Base-by-base conservation (phyloP, 2,888 invertebrate genomes). In the Hymenopus coronatus region DNA sequence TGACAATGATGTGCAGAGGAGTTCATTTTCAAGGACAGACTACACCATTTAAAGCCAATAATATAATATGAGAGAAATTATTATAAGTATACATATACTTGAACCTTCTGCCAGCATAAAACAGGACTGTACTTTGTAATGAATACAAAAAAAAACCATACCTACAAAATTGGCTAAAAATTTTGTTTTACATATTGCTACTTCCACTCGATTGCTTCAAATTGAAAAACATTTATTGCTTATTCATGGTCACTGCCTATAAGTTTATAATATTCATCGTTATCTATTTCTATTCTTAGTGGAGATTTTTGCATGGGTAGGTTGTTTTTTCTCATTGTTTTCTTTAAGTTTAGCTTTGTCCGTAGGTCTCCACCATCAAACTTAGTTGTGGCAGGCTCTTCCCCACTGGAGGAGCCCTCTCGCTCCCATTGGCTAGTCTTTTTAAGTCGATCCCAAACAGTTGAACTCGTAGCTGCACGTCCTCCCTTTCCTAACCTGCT, bases 211-310 rank as follows among this genome's bases (percentile, higher is more conserved):
- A 70, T 70, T 20, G 54, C 25, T 70, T 70, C 20, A 70, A 4
- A 20, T 82, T n/a, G n/a, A n/a, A n/a, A n/a, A n/a, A n/a, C n/a
- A n/a, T n/a, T n/a, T n/a, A n/a, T n/a, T n/a, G n/a, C n/a, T n/a
- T 27, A 89, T 83, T 89, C 89, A 70, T 89, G 88, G 87, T 91
- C 91, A 89, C 91, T 90, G 20, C 88, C 91, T 70, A 91, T 91
- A 83, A 91, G 88, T 27, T 90, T 85, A 85, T 91, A 91, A 88
- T 91, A 91, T 83, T 91, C 91, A 87, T 91, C 91, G 90, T 91
- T 91, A 89, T 91, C 91, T 28, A 91, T 91, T 90, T 91, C 91
- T 84, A 91, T 91, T 9, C 91, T 89, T 15, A 91, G 90, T 25
- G 91, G 91, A 28, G 91, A 90, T 86, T 91, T 91, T 83, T 90